Percentiles rank a stretch among this genome's conserved stretches.
Conservation (phyloP, 2,797 vertebrate species). For the Morus bassanus region DNA sequence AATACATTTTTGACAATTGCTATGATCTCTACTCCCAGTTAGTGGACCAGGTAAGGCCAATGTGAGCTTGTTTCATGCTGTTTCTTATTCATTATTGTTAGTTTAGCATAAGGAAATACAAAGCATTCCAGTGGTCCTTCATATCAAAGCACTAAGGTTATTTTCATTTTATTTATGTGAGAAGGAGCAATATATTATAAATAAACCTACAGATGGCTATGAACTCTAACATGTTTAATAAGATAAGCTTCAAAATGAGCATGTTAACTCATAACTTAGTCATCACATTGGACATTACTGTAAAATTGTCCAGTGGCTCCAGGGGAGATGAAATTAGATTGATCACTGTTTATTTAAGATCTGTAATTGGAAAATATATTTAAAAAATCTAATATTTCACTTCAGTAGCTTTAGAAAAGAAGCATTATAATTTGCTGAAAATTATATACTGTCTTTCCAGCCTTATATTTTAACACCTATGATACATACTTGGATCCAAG, state of each 20-base stretch:
- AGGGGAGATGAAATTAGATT: not conserved
- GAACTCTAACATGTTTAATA: not conserved
- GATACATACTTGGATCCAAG: not conserved
- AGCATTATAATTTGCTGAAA: not conserved
- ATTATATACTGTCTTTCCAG: not conserved
- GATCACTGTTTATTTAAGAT: not conserved
- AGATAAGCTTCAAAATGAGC: not conserved
- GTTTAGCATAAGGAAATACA: not conserved
- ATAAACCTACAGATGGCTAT: not conserved
- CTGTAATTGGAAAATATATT: not conserved
- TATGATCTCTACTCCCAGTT: slow-evolving; percentile 94
- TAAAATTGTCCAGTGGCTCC: not conserved
- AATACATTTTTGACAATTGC: slow-evolving; percentile 98
- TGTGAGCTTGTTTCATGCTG: not conserved
- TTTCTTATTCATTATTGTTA: not conserved
- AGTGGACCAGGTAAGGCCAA: slow-evolving; percentile 87
- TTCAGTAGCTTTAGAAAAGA: not conserved
- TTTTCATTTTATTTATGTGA: not conserved
- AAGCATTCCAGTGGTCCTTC: not conserved
- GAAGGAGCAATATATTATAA: not conserved
- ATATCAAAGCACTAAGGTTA: not conserved
- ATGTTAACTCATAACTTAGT: not conserved
- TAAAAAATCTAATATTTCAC: not conserved
- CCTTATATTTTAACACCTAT: not conserved
- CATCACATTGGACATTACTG: not conserved